Evolutionary conservation across 2,888 invertebrate genomes (phyloP).

Genomic region (Trilocha varians): DNA sequence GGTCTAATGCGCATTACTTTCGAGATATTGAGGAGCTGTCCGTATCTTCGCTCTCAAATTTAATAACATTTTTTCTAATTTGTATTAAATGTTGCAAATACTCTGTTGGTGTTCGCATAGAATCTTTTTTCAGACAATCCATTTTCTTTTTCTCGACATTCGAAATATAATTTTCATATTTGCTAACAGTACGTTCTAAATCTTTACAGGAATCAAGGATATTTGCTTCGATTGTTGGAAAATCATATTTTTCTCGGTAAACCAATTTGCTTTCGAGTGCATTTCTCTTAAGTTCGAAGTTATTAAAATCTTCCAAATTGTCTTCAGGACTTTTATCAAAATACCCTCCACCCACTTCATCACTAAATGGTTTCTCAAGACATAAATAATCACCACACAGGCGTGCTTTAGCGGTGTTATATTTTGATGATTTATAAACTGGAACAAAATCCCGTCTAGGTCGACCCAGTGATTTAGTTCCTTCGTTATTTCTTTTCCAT

Average conservation of each 20-base stretch:
- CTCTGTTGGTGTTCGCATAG: constrained; percentile 61
- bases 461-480: constrained; percentile 17
- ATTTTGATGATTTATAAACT: constrained; percentile 31
- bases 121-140: constrained; percentile 7
- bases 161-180: constrained; percentile 42
- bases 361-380: constrained; percentile 17
- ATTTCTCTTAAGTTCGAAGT: background rate
- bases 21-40: constrained; percentile 12
- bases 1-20: no score
- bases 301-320: background rate
- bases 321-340: background rate
- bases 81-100: constrained; percentile 73
- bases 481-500: constrained; percentile 28
- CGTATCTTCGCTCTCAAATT: constrained; percentile 55
- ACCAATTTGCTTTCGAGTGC: background rate
- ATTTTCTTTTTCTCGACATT: constrained; percentile 21
- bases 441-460: constrained; percentile 26
- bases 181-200: constrained; percentile 38
- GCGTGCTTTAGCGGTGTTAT: constrained; percentile 29
- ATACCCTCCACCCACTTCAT: constrained; percentile 12
- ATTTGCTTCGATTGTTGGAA: constrained; percentile 35
- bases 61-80: constrained; percentile 69
- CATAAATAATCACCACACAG: constrained; percentile 36
- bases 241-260: constrained; percentile 10
- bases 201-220: constrained; percentile 43